Evolutionary conservation across 1,140 invertebrate species (phyloP).

Genomic region (Zaprionus camerounensis): DNA sequence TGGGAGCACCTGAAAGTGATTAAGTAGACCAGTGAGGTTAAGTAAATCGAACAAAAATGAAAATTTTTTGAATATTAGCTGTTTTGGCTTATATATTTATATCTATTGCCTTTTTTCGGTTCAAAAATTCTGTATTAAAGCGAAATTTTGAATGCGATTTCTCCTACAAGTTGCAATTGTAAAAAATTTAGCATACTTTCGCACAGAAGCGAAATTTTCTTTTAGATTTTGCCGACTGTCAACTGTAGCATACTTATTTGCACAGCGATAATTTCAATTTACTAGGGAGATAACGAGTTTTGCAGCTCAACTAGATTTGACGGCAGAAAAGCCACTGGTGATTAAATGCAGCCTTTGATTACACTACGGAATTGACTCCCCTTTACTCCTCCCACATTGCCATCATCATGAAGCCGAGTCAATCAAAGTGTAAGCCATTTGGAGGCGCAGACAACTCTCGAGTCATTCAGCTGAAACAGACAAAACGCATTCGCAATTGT

Average conservation of each 20-base stretch:
- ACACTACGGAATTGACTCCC: not conserved
- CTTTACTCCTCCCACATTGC: not conserved
- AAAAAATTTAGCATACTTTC: not conserved
- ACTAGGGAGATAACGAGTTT: not conserved
- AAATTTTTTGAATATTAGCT: no score
- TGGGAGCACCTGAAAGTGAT: not conserved
- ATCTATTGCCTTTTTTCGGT: no score
- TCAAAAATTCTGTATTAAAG: not conserved
- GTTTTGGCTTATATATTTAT: no score
- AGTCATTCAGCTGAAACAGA: slow-evolving; percentile 28
- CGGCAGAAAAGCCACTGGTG: not conserved
- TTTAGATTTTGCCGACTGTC: not conserved
- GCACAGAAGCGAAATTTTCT: not conserved
- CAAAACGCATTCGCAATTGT: slow-evolving; percentile 43
- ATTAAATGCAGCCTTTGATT: not conserved
- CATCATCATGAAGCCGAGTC: slow-evolving; percentile 6
- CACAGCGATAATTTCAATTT: not conserved
- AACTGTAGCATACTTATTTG: not conserved
- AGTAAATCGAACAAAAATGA: no score
- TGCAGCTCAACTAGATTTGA: not conserved
- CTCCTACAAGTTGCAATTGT: not conserved
- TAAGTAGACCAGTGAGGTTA: no score
- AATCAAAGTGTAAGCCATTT: slow-evolving; percentile 29
- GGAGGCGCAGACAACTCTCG: slow-evolving; percentile 24
- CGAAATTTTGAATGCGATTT: not conserved